A percentile compares a stretch with the other conserved stretches of the same genome.
Evolutionary conservation across 2,888 invertebrate genomes (phyloP).

Genomic region (Lasioglossum zephyrum): DNA sequence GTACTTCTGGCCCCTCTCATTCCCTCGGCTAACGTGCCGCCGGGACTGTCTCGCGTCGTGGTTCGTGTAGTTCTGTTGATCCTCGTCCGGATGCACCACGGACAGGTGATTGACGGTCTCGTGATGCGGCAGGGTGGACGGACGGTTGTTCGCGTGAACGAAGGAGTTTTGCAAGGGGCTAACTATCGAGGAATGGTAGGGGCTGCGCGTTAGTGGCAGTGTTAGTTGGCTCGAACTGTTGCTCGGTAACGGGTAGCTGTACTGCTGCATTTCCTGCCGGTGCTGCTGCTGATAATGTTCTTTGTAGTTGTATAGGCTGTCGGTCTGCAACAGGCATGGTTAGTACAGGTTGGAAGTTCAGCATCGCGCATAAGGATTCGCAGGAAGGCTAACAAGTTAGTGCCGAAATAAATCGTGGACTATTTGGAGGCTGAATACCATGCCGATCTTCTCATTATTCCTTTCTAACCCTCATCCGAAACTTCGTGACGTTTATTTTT

Average conservation of each 20-base stretch:
- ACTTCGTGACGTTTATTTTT: too few species aligned
- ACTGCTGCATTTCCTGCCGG: conserved; percentile 84
- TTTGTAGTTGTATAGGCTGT: conserved; percentile 83
- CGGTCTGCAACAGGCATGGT: conserved; percentile 83
- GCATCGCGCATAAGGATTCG: conserved; percentile 15
- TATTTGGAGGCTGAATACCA: conserved; percentile 38
- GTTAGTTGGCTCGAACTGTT: conserved; percentile 83
- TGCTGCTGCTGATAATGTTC: conserved; percentile 81
- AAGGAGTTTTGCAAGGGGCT: conserved; percentile 81
- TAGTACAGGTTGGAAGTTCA: conserved; percentile 71
- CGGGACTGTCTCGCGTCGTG: conserved; percentile 66
- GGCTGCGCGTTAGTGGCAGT: conserved; percentile 81
- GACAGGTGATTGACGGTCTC: conserved; percentile 66
- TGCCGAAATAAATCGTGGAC: conserved; percentile 27
- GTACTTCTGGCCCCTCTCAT: conserved; percentile 69
- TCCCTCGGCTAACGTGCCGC: conserved; percentile 63
- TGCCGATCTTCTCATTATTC: neutral
- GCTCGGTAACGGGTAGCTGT: conserved; percentile 83
- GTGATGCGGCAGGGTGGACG: conserved; percentile 67
- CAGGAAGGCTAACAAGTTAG: conserved; percentile 34
- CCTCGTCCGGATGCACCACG: conserved; percentile 68
- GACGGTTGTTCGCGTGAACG: conserved; percentile 78
- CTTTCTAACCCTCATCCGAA: too few species aligned
- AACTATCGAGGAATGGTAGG: conserved; percentile 81
- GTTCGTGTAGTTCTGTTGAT: conserved; percentile 65